These are phyloP conservation scores for Sminthurides aquaticus DNA, from an alignment of 2,888 invertebrate species.

Conservation along the genomic window DNA sequence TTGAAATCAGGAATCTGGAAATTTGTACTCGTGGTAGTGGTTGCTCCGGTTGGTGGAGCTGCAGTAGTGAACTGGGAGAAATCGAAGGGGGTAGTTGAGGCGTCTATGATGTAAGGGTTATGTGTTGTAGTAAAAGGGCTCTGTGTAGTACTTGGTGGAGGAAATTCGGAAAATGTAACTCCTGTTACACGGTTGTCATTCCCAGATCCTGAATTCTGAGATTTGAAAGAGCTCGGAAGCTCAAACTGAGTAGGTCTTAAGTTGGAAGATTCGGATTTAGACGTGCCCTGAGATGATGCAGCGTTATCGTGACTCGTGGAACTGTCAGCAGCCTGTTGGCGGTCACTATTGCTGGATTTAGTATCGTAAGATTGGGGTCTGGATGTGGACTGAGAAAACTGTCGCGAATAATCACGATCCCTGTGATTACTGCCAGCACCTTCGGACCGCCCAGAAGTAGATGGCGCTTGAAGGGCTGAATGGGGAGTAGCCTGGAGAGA, in stretches of 20 bases:
- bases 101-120: background rate
- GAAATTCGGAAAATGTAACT: background rate
- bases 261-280: background rate
- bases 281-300: background rate
- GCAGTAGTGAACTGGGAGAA: constrained; percentile 4
- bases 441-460: background rate
- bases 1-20: no score
- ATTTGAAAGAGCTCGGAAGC: background rate
- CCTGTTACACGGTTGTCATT: background rate
- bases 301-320: background rate
- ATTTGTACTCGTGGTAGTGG: no score
- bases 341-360: background rate
- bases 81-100: background rate
- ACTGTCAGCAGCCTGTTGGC: background rate
- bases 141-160: background rate
- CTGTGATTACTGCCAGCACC: background rate
- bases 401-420: background rate
- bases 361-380: background rate
- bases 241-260: background rate
- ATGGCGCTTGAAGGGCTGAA: background rate
- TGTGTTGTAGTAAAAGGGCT: background rate
- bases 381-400: background rate
- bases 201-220: background rate
- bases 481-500: background rate
- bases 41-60: background rate